Conservation (phyloP, 2,888 invertebrate species). For the Eledona agricola region DNA sequence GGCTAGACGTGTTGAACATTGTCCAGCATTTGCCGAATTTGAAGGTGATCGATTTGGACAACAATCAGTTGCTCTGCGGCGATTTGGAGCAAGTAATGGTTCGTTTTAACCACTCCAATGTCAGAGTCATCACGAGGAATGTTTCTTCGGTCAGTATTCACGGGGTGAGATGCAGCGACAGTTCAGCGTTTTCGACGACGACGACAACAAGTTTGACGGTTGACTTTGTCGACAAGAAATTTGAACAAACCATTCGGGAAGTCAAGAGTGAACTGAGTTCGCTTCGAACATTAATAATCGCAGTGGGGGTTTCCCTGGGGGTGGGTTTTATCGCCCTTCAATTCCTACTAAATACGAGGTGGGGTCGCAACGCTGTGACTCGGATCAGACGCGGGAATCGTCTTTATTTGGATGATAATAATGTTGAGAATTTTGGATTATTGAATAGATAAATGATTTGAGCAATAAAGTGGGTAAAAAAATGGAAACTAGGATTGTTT, state of each 20-base stretch:
- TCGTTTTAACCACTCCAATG: conserved; percentile 36
- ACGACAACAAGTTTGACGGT: conserved; percentile 4
- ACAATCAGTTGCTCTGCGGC: conserved; percentile 49
- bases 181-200: not conserved
- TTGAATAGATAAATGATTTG: conserved; percentile 6
- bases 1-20: conserved; percentile 42
- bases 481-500: too few relatives aligned
- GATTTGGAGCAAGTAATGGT: conserved; percentile 43
- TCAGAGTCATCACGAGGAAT: conserved; percentile 18
- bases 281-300: conserved; percentile 3
- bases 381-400: conserved; percentile 7
- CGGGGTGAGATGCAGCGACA: conserved; percentile 10
- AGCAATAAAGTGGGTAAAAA: too few relatives aligned
- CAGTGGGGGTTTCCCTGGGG: conserved; percentile 7
- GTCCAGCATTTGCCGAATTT: conserved; percentile 40
- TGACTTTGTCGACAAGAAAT: conserved; percentile 16
- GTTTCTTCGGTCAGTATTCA: not conserved
- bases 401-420: conserved; percentile 7
- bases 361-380: not conserved
- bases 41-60: conserved; percentile 43
- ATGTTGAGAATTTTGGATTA: conserved; percentile 22
- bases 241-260: conserved; percentile 2
- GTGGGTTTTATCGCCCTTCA: conserved; percentile 15
- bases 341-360: conserved; percentile 4
- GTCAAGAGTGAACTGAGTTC: conserved; percentile 1